Evolutionary conservation across 2,888 invertebrate species (phyloP).

Genomic region (Drosophila histrio): DNA sequence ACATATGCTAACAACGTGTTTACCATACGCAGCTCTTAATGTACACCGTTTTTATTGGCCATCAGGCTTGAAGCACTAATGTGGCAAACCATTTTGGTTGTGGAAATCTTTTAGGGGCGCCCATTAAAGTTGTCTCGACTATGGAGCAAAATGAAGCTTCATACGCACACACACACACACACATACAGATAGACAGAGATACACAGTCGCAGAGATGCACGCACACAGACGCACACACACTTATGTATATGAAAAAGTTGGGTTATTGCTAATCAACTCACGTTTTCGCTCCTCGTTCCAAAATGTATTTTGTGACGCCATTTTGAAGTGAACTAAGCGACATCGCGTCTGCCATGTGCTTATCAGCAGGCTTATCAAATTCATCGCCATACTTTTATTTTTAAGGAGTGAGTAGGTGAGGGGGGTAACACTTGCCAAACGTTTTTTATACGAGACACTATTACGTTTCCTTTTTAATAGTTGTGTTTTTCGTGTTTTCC

Average conservation of each 20-base stretch:
- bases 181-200: conserved; percentile 11
- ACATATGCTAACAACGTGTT: conserved; percentile 64
- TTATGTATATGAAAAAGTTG: conserved; percentile 23
- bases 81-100: conserved; percentile 42
- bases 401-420: not conserved
- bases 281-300: conserved; percentile 79
- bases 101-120: conserved; percentile 48
- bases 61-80: conserved; percentile 49
- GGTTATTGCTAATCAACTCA: conserved; percentile 78
- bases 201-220: conserved; percentile 15
- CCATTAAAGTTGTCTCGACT: conserved; percentile 66
- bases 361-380: conserved; percentile 78
- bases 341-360: conserved; percentile 42
- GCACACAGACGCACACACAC: conserved; percentile 5
- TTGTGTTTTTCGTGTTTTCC: conserved; percentile 45
- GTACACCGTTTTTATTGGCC: conserved; percentile 49
- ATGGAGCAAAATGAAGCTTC: conserved; percentile 47
- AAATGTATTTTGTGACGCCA: conserved; percentile 80
- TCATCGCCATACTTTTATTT: conserved; percentile 53
- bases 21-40: conserved; percentile 50
- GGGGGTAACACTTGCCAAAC: conserved; percentile 14
- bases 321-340: conserved; percentile 65
- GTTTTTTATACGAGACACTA: conserved; percentile 62
- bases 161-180: conserved; percentile 7
- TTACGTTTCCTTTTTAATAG: conserved; percentile 66